Evolutionary conservation across 2,888 invertebrate species (phyloP), one percentile per base, ranked within the genome.

Genomic region (Pyrrhosoma nymphula): DNA sequence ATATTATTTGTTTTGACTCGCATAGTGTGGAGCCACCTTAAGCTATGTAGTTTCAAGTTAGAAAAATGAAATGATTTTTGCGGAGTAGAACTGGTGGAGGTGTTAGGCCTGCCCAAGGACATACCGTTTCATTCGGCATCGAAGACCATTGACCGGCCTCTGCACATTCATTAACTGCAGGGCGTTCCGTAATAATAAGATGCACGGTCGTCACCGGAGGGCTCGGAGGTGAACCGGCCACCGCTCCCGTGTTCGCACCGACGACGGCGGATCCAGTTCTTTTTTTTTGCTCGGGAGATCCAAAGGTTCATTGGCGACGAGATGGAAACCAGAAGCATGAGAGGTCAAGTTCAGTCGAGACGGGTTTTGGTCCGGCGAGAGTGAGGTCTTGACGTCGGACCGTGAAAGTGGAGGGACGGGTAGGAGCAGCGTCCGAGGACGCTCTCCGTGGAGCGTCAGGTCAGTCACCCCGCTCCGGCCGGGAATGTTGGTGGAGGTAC

Each of bases 341-440:
- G 26, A 88, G 88, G 88, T 88, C 88, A 88, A 88, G 88, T 47
- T 88, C 47, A 88, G 10, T 20, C 4, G 18, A 39, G 23, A 47
- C 47, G 88, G 47, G 88, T 88, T 39, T 47, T 23, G 88, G 39
- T 47, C 47, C 47, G 39, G 23, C 23, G 88, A 23, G 69, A 69
- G 69, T 69, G 69, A 69, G 88, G 6, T 14, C 47, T 88, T 88
- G 20, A 47, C 47, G n/a, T 14, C 39, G 39, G 18, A 23, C 39
- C 47, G 39, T 88, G 88, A 88, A 88, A 88, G 88, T 88, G 88
- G 88, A 88, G 39, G 88, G 88, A 88, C 88, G 35, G 88, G 88
- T 88, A 47, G 47, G 47, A 47, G 39, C 39, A 20, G 88, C 23
- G 39, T 39, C 39, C 47, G 88, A 47, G 88, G 39, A 39, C 35